Evolutionary conservation across 2,797 vertebrate genomes (phyloP), one percentile per base, ranked within the genome.

Genomic region (Echeneis naucrates): DNA sequence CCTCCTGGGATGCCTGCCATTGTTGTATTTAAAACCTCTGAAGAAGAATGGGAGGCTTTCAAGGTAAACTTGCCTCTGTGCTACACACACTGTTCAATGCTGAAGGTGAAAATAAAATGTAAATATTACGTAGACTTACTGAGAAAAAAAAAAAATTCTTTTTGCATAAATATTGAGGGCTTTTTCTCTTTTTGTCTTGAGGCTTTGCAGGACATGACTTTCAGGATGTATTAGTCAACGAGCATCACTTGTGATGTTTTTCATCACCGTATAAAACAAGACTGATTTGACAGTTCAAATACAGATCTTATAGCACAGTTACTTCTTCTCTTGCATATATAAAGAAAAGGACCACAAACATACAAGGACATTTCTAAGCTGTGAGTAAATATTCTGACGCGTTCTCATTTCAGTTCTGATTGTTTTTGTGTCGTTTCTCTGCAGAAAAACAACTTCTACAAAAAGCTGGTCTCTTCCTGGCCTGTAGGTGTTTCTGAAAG

Each of bases 391-490:
- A 17, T 48, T 24, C 14, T 67, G 4, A 47, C 30, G 38, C 14
- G 59, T 12, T 53, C 11, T 21, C 24, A 27, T 19, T 58, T 33
- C 10, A 57, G n/a, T 4, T 45, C 3, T 26, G 8, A 45, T 23
- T 40, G 19, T 35, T 45, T 21, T 48, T 68, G 5, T 70, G n/a
- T 79, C 32, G 23, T 78, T 63, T 65, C n/a, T 8, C 76, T 55
- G 2, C 90, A 95, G 95, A 92, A 92, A 88, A 93, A 87, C 26
- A 92, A 93, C 81, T 73, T 93, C 81, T 95, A 94, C 86, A 94
- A 91, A 79, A 92, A 91, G 67, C 65, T 95, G 48, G 57, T 90
- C 35, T 89, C 89, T 55, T 85, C 82, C 14, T 95, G 94, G 94
- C 94, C 94, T 60, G 94, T 95, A 87, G 32, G 94, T 77, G 3